Base-by-base conservation (phyloP, 2,113 vertebrate species). In the Sinocyclocheilus maitianheensis region DNA sequence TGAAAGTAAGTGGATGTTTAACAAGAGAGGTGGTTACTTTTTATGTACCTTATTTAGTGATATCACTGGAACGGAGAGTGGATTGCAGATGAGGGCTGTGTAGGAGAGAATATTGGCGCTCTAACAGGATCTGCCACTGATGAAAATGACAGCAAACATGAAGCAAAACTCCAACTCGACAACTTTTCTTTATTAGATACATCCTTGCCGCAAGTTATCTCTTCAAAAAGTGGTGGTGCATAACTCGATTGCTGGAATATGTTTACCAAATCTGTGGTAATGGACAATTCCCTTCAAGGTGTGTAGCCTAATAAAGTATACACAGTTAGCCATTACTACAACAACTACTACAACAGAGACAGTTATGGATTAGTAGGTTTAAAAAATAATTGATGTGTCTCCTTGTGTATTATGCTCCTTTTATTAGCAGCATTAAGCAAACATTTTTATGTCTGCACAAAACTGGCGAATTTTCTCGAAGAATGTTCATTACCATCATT, bases 41-140 rank as follows among this genome's bases (percentile, higher is more conserved):
- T 30, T 30, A 30, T 30, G 30, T 30, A 30, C 30, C 30, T 30
- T 30, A 30, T 30, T 40, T 46, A 46, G 43, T 9, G 43, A 46
- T 46, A 46, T 46, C 8, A 46, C 8, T 48, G 43, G 1, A 46
- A 46, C 1, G 9, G 46, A 12, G 10, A 48, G 76, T 22, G 24
- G 20, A 48, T 46, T 75, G 40, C 40, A 48, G 22, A 24, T 46
- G 20, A 75, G 72, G 13, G 22, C 72, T 75, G 46, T 55, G 76
- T 26, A 55, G n/a, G 43, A 75, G 46, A 77, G 46, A 77, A 55
- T 16, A 78, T 34, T 11, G 16, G 26, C 0, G 51, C 26, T 55
- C 48, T 51, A 77, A 77, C 24, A 77, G 26, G 76, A 77, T 78
- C 51, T 1, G 20, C 76, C 76, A 37, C 26, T 30, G 51, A 78